These are phyloP conservation scores for Periparus ater DNA, from an alignment of 2,797 vertebrate species.

Conservation along the genomic window DNA sequence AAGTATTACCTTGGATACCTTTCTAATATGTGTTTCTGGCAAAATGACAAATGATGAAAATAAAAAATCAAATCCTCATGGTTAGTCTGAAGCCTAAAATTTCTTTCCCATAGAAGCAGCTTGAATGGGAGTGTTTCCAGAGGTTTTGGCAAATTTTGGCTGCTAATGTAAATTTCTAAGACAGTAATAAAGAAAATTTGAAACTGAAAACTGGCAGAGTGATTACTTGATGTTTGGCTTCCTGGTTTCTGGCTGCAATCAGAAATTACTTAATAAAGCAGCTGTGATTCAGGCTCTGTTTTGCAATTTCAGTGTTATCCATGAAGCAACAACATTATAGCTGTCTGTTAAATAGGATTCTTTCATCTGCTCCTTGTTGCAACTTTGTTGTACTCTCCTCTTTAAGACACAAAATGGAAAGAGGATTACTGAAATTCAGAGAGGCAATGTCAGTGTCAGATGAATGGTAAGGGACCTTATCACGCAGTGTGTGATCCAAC, in stretches of 20 bases:
- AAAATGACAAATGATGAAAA: constrained; percentile 8
- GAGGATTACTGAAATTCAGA: not conserved
- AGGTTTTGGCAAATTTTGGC: constrained; percentile 32
- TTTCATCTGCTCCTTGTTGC: not conserved
- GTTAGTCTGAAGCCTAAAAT: not conserved
- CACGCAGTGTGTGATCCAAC: not conserved
- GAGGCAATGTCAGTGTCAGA: not conserved
- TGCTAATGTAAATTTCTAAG: constrained; percentile 26
- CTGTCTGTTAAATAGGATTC: not conserved
- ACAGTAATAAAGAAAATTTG: constrained; percentile 31
- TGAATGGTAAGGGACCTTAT: not conserved
- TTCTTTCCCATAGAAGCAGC: constrained; percentile 5
- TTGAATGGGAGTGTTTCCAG: not conserved
- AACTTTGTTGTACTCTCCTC: not conserved
- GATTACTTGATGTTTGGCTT: constrained; percentile 30
- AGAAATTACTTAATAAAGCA: constrained; percentile 25
- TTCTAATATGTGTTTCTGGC: not conserved
- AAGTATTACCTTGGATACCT: not conserved
- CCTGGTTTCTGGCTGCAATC: not conserved
- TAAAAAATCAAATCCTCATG: constrained; percentile 34
- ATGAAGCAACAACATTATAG: not conserved
- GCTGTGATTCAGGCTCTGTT: not conserved
- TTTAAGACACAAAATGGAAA: not conserved
- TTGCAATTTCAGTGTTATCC: not conserved
- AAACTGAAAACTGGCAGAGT: constrained; percentile 5